Evolutionary conservation across 1,140 invertebrate species (phyloP), one percentile per base, ranked within the genome.

Genomic region (Aphelenchoides fujianensis): DNA sequence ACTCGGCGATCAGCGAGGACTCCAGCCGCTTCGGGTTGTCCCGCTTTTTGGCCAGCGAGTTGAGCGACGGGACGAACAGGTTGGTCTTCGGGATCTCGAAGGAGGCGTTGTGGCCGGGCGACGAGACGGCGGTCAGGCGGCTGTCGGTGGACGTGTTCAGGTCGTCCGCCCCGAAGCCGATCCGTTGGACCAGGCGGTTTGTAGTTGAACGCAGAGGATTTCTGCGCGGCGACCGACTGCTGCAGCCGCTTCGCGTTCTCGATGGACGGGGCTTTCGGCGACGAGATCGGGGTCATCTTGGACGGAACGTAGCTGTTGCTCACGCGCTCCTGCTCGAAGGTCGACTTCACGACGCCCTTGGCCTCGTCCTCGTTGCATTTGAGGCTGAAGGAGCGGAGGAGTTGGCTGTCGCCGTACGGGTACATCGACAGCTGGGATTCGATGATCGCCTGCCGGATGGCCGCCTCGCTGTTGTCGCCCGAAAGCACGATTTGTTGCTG

Each of bases 401-500:
- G n/a, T 12, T 31, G 61, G 59, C 48, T 35, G 31, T 67, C 41
- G 19, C 70, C 70, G 35, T 71, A 71, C 7, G 70, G 70, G 19
- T 48, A 53, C 28, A 53, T 53, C 0, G 70, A 41, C 3, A 71
- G 30, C 59, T 71, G 70, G 0, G 70, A 41, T 52, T 71, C 70
- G 19, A 71, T 5, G 23, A 71, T 69, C 1, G 70, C 37, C 31
- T 67, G 63, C 36, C 55, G 68, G 16, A 71, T 30, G 2, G 63
- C 63, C 16, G 31, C 23, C 37, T 71, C 64, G 34, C 30, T 67
- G 3, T n/a, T n/a, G 28, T 68, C 64, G 12, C 70, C 61, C 16
- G 31, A 53, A 48, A 71, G 19, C 35, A 72, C 27, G 28, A 71
- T 68, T 68, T 30, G 55, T 34, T 69, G 68, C 68, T 70, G 57